Evolutionary conservation across 2,113 vertebrate species (phyloP).

Genomic region (Tenebrosternarchus preto): DNA sequence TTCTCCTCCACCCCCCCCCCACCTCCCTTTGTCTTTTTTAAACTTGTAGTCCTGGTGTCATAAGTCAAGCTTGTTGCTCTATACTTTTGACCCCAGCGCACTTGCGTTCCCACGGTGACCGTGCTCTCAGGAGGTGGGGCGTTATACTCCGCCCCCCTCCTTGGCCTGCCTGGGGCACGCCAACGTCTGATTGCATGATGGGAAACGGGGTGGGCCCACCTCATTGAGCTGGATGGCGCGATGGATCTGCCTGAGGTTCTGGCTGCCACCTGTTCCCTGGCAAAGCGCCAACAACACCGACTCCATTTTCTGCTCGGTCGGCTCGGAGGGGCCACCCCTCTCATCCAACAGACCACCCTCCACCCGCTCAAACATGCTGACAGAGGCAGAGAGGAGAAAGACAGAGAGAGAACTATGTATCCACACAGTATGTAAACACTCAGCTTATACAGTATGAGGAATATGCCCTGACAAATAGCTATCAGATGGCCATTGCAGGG

Average conservation of each 20-base stretch:
- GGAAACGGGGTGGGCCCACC: slow-evolving; percentile 95
- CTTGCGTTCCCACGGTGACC: neutral
- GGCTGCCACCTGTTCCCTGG: slow-evolving; percentile 96
- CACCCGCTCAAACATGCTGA: slow-evolving; percentile 75
- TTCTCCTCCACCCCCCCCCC: no score
- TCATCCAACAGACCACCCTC: slow-evolving; percentile 72
- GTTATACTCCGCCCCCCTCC: slow-evolving; percentile 40
- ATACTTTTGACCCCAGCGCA: neutral
- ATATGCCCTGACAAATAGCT: slow-evolving; percentile 42
- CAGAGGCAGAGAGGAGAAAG: slow-evolving; percentile 55
- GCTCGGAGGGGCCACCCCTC: slow-evolving; percentile 78
- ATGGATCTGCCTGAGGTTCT: slow-evolving; percentile 99
- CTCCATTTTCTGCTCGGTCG: slow-evolving; percentile 97
- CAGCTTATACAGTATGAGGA: slow-evolving; percentile 43
- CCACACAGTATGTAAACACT: neutral
- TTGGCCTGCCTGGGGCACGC: slow-evolving; percentile 86
- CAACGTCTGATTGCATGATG: slow-evolving; percentile 95
- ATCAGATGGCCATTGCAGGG: slow-evolving; percentile 47
- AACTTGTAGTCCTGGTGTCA: neutral
- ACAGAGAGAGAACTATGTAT: slow-evolving; percentile 6
- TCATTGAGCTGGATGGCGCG: slow-evolving; percentile 99
- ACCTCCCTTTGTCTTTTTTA: no score
- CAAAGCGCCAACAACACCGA: slow-evolving; percentile 97
- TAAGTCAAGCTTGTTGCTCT: neutral
- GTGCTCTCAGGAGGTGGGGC: no score